A percentile compares a stretch with the other conserved stretches of the same genome.
Evolutionary conservation across 2,797 vertebrate species (phyloP).

Genomic region (Sebastes wilsoni): DNA sequence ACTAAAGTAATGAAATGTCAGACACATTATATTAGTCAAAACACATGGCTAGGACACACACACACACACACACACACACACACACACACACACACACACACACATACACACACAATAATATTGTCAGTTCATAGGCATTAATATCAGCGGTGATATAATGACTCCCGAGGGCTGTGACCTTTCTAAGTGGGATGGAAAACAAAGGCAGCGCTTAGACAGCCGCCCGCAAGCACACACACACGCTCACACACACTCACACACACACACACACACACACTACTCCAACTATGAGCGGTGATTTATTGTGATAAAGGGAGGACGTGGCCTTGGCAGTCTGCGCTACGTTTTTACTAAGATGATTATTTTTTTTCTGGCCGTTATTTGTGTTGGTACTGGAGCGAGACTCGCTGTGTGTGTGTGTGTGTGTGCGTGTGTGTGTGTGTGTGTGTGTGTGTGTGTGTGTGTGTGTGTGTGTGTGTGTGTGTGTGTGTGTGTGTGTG

Average conservation of each 20-base stretch:
- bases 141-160: slow-evolving; percentile 71
- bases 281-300: slow-evolving; percentile 62
- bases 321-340: slow-evolving; percentile 67
- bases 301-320: slow-evolving; percentile 80
- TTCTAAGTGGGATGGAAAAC: slow-evolving; percentile 83
- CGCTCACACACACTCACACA: too few species aligned
- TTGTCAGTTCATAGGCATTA: slow-evolving; percentile 59
- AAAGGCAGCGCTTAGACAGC: slow-evolving; percentile 72
- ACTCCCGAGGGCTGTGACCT: slow-evolving; percentile 76
- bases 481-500: slow-evolving; percentile 16
- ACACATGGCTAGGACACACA: slow-evolving; percentile 2
- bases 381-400: slow-evolving; percentile 62
- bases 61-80: slow-evolving; percentile 18
- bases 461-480: slow-evolving; percentile 15
- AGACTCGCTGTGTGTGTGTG: slow-evolving; percentile 27
- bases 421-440: slow-evolving; percentile 15
- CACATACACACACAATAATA: slow-evolving; percentile 39
- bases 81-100: slow-evolving; percentile 12
- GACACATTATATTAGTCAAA: slow-evolving; percentile 33
- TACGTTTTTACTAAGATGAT: slow-evolving; percentile 67
- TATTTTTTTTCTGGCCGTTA: slow-evolving; percentile 65
- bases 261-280: neutral
- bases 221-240: slow-evolving; percentile 5
- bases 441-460: slow-evolving; percentile 18
- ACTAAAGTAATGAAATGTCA: slow-evolving; percentile 16